Evolutionary conservation across 2,113 vertebrate genomes (phyloP).

Genomic region (Todiramphus chloris): DNA sequence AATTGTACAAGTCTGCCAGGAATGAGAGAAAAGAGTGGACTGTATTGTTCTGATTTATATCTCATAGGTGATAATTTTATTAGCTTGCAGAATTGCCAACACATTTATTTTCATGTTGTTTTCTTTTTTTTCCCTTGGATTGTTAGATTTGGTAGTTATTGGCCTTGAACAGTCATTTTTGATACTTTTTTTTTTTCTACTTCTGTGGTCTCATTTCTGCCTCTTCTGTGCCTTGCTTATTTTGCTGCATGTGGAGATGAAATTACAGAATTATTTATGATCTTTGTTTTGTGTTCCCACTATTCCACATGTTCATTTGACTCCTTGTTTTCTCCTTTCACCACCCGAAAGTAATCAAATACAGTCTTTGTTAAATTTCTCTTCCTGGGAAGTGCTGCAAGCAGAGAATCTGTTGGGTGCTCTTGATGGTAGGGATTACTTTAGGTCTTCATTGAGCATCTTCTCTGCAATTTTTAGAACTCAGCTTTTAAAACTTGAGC

Average conservation of each 20-base stretch:
- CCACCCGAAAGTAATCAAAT: background rate
- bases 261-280: background rate
- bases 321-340: background rate
- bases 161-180: background rate
- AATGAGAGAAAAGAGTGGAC: background rate
- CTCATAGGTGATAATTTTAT: background rate
- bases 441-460: background rate
- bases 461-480: background rate
- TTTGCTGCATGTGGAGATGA: background rate
- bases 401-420: background rate
- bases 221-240: background rate
- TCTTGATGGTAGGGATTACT: background rate
- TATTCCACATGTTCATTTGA: background rate
- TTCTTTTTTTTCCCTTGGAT: background rate
- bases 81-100: background rate
- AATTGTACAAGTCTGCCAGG: background rate
- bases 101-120: background rate
- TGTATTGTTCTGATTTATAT: background rate
- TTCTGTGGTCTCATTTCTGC: background rate
- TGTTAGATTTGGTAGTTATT: background rate
- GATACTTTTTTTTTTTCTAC: background rate
- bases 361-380: background rate
- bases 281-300: background rate
- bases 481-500: background rate
- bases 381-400: background rate